These are phyloP conservation scores for Diadema setosum DNA, from an alignment of 35 echinoderm and acorn worm genomes.

Conservation along the genomic window DNA sequence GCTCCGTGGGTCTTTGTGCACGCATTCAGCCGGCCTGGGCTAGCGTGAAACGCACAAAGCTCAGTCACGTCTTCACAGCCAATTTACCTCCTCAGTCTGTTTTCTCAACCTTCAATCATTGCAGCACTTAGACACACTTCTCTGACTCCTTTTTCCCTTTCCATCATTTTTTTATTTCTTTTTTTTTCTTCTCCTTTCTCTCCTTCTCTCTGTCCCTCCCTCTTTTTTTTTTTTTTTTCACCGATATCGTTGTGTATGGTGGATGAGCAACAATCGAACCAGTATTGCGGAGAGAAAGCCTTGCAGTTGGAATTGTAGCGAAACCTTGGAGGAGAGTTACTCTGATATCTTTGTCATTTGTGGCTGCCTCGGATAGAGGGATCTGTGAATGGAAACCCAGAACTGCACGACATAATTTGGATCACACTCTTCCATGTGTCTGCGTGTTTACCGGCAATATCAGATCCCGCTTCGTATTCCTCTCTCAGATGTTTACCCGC, in stretches of 20 bases:
- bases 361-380: too few relatives aligned
- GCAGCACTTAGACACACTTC: slow-evolving; percentile 13
- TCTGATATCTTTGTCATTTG: too few relatives aligned
- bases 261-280: neutral
- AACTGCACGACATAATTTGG: too few relatives aligned
- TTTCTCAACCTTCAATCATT: slow-evolving; percentile 20
- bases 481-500: too few relatives aligned
- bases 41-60: slow-evolving; percentile 31
- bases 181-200: neutral
- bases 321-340: neutral
- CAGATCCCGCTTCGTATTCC: too few relatives aligned
- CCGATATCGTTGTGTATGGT: neutral
- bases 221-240: neutral
- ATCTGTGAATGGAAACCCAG: too few relatives aligned
- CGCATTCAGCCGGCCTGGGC: neutral
- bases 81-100: slow-evolving; percentile 10
- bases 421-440: too few relatives aligned
- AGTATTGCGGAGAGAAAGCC: neutral
- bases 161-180: neutral
- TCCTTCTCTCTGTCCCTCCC: neutral
- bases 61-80: slow-evolving; percentile 18
- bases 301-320: neutral
- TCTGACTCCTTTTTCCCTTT: neutral
- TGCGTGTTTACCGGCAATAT: too few relatives aligned
- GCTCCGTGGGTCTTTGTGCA: slow-evolving; percentile 7